Evolutionary conservation across 2,797 vertebrate genomes (phyloP).

Genomic region (Tokudaia tokunoshimensis): DNA sequence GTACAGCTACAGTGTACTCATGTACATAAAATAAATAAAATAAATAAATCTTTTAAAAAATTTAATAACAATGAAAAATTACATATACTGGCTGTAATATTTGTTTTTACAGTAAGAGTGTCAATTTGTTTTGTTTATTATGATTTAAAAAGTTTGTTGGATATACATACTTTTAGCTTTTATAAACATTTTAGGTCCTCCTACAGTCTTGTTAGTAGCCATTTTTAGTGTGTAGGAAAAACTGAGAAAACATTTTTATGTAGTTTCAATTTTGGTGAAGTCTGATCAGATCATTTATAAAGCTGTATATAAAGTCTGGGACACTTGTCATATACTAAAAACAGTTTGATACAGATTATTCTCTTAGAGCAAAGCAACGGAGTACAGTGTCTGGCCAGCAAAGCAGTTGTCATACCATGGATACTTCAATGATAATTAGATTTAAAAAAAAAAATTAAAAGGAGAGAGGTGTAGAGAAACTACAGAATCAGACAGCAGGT

Average conservation of each 20-base stretch:
- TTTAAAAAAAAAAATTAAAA: conserved; percentile 24
- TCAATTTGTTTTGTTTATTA: neutral
- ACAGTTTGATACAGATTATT: conserved; percentile 49
- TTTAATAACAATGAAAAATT: neutral
- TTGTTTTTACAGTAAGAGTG: neutral
- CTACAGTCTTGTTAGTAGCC: neutral
- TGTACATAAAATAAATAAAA: too few species aligned
- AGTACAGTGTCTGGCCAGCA: neutral
- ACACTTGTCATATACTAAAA: conserved; percentile 19
- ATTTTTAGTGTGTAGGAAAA: neutral
- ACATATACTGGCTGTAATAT: neutral
- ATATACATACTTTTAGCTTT: neutral
- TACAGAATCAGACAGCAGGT: conserved; percentile 75
- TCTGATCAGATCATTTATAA: conserved; percentile 32
- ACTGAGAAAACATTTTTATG: neutral
- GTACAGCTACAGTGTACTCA: too few species aligned
- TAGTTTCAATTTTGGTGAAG: conserved; percentile 36
- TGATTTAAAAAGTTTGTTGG: neutral
- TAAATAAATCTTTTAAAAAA: neutral
- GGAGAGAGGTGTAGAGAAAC: neutral
- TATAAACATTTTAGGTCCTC: neutral
- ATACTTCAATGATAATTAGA: neutral
- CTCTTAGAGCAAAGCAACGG: conserved; percentile 11
- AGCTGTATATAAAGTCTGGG: conserved; percentile 21
- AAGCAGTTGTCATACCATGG: conserved; percentile 12